These are phyloP conservation scores for Strigops habroptila DNA, from an alignment of 2,113 vertebrate species.

Conservation along the genomic window DNA sequence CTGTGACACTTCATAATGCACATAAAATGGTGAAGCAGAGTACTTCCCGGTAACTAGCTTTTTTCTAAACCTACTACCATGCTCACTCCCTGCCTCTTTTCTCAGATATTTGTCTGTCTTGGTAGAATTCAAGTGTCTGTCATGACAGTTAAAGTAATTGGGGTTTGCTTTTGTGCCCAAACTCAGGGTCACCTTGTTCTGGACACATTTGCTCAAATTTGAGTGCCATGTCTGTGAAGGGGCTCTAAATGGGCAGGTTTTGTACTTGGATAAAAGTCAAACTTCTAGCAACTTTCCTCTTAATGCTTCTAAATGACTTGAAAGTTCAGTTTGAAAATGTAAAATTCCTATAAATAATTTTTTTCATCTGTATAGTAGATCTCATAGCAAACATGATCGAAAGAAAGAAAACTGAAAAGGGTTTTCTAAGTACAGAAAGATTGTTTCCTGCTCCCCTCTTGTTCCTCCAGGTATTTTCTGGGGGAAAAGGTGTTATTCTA, in stretches of 20 bases:
- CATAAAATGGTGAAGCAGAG: neutral
- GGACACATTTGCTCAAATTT: neutral
- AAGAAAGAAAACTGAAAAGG: neutral
- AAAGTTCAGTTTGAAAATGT: neutral
- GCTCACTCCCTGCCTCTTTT: neutral
- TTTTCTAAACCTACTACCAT: neutral
- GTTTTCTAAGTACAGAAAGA: neutral
- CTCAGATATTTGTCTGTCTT: neutral
- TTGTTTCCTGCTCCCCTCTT: neutral
- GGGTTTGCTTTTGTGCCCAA: neutral
- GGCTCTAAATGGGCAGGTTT: neutral
- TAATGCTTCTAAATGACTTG: neutral
- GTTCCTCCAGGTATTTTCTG: neutral
- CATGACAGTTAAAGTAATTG: neutral
- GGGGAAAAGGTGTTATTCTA: neutral
- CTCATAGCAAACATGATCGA: neutral
- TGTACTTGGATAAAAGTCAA: neutral
- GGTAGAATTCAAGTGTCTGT: neutral
- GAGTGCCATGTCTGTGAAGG: neutral
- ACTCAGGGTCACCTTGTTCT: neutral
- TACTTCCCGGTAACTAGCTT: neutral
- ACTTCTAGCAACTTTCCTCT: neutral
- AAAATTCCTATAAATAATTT: neutral
- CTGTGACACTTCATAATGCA: neutral
- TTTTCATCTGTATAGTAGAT: neutral